Base-by-base conservation (phyloP, 2,888 invertebrate species). In the Apeira syringaria region DNA sequence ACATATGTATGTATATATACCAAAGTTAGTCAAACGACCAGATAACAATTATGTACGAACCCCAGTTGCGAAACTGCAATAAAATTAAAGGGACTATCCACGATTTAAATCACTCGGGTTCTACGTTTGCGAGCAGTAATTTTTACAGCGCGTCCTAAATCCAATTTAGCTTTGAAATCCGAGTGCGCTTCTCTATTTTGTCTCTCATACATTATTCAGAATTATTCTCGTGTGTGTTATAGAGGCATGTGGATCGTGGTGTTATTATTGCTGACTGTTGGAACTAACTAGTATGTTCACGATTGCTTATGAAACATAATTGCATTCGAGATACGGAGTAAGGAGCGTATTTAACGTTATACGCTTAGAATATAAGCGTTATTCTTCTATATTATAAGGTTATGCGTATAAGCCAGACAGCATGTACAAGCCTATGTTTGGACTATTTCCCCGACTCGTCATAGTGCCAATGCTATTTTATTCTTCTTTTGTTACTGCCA, bases 131-230 rank as follows among this genome's bases (percentile, higher is more conserved):
- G 27, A 58, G 59, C 42, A 60, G 61, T 64, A 61, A 53, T 64
- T 65, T 64, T 62, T 64, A 61, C 59, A 51, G 46, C 56, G 54
- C 57, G 60, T 59, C 55, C 61, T 64, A 67, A 74, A 67, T 64
- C 64, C 68, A 77, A 75, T 80, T 76, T 71, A 64, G 68, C 59
- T 56, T 61, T 59, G 56, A 67, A 71, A 67, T 62, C 63, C 55
- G 20, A 58, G 47, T 38, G 40, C 35, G 47, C 50, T 48, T 56
- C 58, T 64, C 60, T 62, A 65, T 63, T 68, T 64, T 63, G 56
- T 66, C 20, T 7, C 68, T 74, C 74, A 78, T 79, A 74, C 67
- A 79, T 78, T 75, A 82, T 81, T 78, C 78, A 79, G 62, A 60
- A 70, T 68, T 61, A 66, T 66, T 68, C 57, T 59, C 57, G 63